A percentile compares a stretch with the other conserved stretches of the same genome.
phyloP scores from a whole-genome alignment of 2,888 invertebrate genomes.

The Onthophagus sagittarius region DNA sequence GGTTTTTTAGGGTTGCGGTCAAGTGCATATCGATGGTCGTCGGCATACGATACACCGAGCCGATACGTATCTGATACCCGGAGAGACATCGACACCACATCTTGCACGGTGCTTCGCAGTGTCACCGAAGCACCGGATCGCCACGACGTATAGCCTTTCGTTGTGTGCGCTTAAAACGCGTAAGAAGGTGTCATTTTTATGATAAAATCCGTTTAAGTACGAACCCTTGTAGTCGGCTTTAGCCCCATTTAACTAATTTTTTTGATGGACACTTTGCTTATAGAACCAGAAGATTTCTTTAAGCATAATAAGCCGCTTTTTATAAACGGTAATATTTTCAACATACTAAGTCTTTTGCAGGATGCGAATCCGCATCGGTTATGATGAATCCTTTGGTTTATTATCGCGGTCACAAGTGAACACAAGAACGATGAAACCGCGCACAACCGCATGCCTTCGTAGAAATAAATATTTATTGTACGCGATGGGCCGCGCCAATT shows the following conservation, averaged over 20 bases:
- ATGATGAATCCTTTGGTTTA: not conserved
- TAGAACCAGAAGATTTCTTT: no score
- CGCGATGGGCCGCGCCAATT: not conserved
- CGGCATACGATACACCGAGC: conserved; percentile 2
- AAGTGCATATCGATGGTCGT: conserved; percentile 5
- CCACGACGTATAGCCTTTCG: not conserved
- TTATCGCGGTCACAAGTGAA: not conserved
- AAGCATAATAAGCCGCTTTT: no score
- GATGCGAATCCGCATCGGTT: not conserved
- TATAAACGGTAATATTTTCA: no score
- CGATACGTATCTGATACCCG: conserved; percentile 7
- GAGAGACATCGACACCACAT: not conserved
- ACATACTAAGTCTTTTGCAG: not conserved
- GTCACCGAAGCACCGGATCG: not conserved
- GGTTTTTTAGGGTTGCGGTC: conserved; percentile 5
- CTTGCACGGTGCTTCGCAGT: not conserved
- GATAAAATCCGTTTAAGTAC: not conserved
- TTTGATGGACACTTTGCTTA: not conserved
- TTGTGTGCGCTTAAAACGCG: not conserved
- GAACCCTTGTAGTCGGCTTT: not conserved
- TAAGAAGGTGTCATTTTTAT: not conserved
- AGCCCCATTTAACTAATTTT: not conserved
- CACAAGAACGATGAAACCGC: not conserved
- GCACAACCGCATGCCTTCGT: not conserved
- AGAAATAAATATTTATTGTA: not conserved